Percentiles rank a stretch among this genome's conserved stretches.
Conservation (phyloP, 2,797 vertebrate species). For the Microtus californicus region DNA sequence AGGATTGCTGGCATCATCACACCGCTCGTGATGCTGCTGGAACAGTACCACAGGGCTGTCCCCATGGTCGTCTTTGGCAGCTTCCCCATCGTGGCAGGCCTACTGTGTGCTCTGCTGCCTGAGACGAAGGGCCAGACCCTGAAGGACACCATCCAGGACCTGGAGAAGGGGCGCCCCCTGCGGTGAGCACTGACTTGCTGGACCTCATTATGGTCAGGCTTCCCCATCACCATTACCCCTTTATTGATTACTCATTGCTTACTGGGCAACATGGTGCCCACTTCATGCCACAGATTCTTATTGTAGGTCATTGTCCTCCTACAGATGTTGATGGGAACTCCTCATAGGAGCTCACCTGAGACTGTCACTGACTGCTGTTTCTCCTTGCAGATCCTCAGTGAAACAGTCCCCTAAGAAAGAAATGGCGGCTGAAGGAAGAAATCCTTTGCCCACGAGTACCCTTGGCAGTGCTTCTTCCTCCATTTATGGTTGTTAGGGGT, state of each 20-base stretch:
- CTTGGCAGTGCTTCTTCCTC: neutral
- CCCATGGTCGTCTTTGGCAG: slow-evolving; percentile 91
- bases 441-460: neutral
- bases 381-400: neutral
- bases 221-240: neutral
- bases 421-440: neutral
- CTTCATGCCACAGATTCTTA: neutral
- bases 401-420: neutral
- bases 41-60: slow-evolving; percentile 86
- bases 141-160: slow-evolving; percentile 85
- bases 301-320: neutral
- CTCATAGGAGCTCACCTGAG: no score
- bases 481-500: neutral
- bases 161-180: neutral
- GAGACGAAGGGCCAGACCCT: slow-evolving; percentile 90
- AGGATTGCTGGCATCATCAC: slow-evolving; percentile 91
- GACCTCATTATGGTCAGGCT: neutral
- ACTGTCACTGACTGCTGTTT: neutral
- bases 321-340: neutral
- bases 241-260: no score
- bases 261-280: no score
- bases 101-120: slow-evolving; percentile 90
- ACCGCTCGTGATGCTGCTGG: slow-evolving; percentile 91
- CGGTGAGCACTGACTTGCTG: slow-evolving; percentile 32
- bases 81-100: slow-evolving; percentile 84